These are phyloP conservation scores for Aspidiotus rigidus DNA, from an alignment of 2,888 invertebrate genomes.

Conservation along the genomic window DNA sequence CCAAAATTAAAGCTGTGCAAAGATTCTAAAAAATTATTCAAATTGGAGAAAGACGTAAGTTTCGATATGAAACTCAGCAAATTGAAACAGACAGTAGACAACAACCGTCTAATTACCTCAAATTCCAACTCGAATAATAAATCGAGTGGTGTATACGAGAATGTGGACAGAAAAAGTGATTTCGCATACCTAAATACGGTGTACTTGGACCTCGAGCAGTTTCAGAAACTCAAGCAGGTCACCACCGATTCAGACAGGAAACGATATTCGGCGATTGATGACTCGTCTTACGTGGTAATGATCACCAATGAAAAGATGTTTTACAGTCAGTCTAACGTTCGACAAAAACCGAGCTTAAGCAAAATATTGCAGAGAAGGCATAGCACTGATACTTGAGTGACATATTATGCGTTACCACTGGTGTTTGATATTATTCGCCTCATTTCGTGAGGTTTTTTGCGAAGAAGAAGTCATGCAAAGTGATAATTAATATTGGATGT, in stretches of 20 bases:
- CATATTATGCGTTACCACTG: background rate
- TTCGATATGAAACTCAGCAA: background rate
- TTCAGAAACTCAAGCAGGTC: background rate
- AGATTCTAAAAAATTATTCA: conserved; percentile 10
- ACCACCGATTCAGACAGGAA: background rate
- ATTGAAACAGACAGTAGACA: background rate
- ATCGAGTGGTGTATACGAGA: background rate
- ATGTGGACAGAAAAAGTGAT: background rate
- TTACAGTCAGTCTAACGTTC: background rate
- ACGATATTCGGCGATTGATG: conserved; percentile 1
- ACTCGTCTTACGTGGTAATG: conserved; percentile 17
- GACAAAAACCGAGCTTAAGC: background rate
- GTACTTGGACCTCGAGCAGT: conserved; percentile 5
- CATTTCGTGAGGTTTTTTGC: too few relatives aligned
- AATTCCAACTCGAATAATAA: conserved; percentile 8
- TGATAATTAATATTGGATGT: too few relatives aligned
- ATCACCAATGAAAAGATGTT: conserved; percentile 11
- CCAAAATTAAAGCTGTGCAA: conserved; percentile 12
- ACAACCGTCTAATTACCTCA: background rate
- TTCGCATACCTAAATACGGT: conserved; percentile 18
- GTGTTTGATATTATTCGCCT: too few relatives aligned
- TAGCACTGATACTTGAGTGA: conserved; percentile 6
- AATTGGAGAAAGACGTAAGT: conserved; percentile 14
- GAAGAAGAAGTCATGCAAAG: too few relatives aligned
- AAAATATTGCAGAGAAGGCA: conserved; percentile 14